Base-by-base conservation (phyloP, 2,113 vertebrate species). In the Leptocoma aspasia region DNA sequence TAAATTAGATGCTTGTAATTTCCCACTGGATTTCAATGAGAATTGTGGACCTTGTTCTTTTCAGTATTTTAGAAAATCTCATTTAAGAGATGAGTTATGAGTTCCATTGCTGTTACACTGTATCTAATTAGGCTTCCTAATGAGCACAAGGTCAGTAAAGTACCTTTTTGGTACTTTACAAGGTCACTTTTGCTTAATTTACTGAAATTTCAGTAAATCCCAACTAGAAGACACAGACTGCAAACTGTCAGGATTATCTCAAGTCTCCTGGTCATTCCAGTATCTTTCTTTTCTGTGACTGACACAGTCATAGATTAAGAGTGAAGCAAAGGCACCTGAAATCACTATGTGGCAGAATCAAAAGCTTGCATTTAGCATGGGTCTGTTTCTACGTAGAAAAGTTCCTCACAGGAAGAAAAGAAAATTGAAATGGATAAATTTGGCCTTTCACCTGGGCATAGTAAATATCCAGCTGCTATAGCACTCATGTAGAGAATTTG, bases 21-120 rank as follows among this genome's bases (percentile, higher is more conserved):
- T 81, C 23, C 12, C 33, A 21, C 6, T 63, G 26, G 24, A 56
- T 81, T 65, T 82, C 63, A 77, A 6, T 31, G 17, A 50, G 24
- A 86, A 76, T 9, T 61, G 8, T 0, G 0, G 23, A 52, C 9
- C 11, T 56, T 3, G 4, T 23, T 65, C 23, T 49, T 45, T 82
- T 31, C 13, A 45, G 10, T 59, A 54, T 66, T 87, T 85, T 54
- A 47, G 18, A 24, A 85, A 92, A 64, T 15, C 14, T 71, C 26
- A 42, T 30, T 33, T 66, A 45, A 47, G 17, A 82, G 4, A 9
- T 52, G 16, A 69, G 13, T 81, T 69, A 26, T 7, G 11, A 77
- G 23, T 54, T 69, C 28, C 23, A 24, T 15, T 60, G 35, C 22
- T 53, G 6, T 45, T 47, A 26, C 33, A 15, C 0, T 24, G 13